A percentile compares a stretch with the other conserved stretches of the same genome.
Evolutionary conservation across 2,888 invertebrate genomes (phyloP).

Genomic region (Octonoba sinensis): DNA sequence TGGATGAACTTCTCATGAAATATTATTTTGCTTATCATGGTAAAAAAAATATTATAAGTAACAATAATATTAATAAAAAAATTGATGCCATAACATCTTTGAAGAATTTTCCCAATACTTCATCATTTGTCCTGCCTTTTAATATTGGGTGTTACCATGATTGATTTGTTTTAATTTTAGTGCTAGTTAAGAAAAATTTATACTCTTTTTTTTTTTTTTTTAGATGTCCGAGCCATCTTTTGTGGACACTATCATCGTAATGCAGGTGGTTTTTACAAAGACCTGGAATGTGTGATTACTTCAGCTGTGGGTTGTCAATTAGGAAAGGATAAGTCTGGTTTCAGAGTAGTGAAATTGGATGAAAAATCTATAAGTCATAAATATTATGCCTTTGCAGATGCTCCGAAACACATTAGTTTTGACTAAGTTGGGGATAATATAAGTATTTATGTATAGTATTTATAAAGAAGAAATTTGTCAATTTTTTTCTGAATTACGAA

Average conservation of each 20-base stretch:
- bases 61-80: too few species aligned
- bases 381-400: slow-evolving; percentile 70
- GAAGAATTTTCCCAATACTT: too few species aligned
- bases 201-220: slow-evolving; percentile 23
- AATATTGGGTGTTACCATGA: too few species aligned
- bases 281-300: slow-evolving; percentile 73
- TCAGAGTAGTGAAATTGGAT: slow-evolving; percentile 72
- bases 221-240: slow-evolving; percentile 73
- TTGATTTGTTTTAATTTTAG: too few species aligned
- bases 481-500: too few species aligned
- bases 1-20: too few species aligned
- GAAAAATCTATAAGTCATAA: slow-evolving; percentile 71
- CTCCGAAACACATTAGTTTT: slow-evolving; percentile 62
- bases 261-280: slow-evolving; percentile 71
- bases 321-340: slow-evolving; percentile 69
- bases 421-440: not conserved
- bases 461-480: not conserved
- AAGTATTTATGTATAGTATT: not conserved
- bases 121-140: too few species aligned
- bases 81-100: too few species aligned
- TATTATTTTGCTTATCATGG: too few species aligned
- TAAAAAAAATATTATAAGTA: too few species aligned
- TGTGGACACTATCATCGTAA: slow-evolving; percentile 74
- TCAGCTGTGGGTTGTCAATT: slow-evolving; percentile 73
- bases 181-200: too few species aligned